Percentiles rank a stretch among this genome's conserved stretches.
Conservation (phyloP, 2,888 invertebrate species). For the Eulithis testata region DNA sequence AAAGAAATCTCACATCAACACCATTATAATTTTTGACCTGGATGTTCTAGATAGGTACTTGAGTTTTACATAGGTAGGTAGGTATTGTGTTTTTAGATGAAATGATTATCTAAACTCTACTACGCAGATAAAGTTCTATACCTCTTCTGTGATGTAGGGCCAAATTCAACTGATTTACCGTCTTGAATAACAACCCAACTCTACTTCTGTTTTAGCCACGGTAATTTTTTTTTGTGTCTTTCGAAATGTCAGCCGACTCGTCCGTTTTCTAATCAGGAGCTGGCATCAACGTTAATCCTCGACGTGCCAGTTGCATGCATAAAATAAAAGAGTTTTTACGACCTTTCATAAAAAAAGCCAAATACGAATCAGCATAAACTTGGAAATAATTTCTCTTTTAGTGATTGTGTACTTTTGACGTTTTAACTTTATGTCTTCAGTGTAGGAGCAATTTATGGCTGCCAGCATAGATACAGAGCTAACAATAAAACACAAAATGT, state of each 20-base stretch:
- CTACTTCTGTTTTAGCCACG: neutral
- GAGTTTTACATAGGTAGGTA: neutral
- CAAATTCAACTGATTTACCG: too few species aligned
- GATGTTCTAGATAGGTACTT: neutral
- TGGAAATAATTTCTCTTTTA: constrained; percentile 35
- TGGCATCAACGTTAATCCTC: constrained; percentile 49
- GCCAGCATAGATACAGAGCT: constrained; percentile 32
- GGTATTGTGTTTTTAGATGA: too few species aligned
- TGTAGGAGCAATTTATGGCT: constrained; percentile 36
- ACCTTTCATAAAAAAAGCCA: constrained; percentile 40
- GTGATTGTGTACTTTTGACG: constrained; percentile 31
- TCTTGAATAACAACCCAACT: too few species aligned
- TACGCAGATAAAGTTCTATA: too few species aligned
- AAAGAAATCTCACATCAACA: constrained; percentile 11
- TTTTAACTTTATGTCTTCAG: constrained; percentile 35
- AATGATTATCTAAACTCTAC: too few species aligned
- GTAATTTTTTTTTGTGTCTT: neutral
- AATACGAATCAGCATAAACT: constrained; percentile 39
- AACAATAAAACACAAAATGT: constrained; percentile 60
- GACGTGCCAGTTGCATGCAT: constrained; percentile 48
- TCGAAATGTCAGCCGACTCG: neutral
- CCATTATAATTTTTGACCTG: constrained; percentile 8
- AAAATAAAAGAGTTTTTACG: constrained; percentile 53
- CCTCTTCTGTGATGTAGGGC: too few species aligned
- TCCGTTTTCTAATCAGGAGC: constrained; percentile 12